Percentiles rank a stretch among this genome's conserved stretches.
Conservation (phyloP, 23 tunicate genomes). For the Halocynthia roretzi region DNA sequence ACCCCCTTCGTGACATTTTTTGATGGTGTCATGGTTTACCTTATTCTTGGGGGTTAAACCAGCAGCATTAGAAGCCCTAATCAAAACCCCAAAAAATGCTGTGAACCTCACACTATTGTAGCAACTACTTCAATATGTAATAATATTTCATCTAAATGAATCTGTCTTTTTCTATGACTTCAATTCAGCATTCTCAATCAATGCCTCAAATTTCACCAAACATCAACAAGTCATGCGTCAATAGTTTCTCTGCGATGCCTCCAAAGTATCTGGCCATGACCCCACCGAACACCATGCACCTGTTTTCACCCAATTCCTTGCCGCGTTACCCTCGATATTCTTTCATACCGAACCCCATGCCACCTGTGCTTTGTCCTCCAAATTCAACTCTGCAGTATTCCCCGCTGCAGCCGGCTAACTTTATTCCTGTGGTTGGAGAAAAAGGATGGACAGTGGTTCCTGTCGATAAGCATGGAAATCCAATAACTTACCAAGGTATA, state of each 20-base stretch:
- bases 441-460: constrained; percentile 66
- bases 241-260: not conserved
- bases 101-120: too few relatives aligned
- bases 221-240: not conserved
- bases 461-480: constrained; percentile 34
- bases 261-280: constrained; percentile 5
- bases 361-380: constrained; percentile 17
- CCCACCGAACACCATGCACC: constrained; percentile 37
- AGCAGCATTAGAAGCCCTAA: too few relatives aligned
- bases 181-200: not conserved
- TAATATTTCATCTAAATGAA: too few relatives aligned
- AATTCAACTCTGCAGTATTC: constrained; percentile 33
- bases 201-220: not conserved
- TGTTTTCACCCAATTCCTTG: constrained; percentile 36
- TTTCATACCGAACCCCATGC: constrained; percentile 26
- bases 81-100: too few relatives aligned
- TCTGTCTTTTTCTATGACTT: too few relatives aligned
- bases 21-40: too few relatives aligned
- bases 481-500: constrained; percentile 13
- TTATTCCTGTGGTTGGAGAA: constrained; percentile 15
- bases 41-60: too few relatives aligned
- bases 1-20: too few relatives aligned
- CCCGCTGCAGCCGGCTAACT: constrained; percentile 10
- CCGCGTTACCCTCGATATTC: constrained; percentile 37
- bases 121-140: too few relatives aligned